Base-by-base conservation (phyloP, 2,888 invertebrate species). In the Meteorus colon region DNA sequence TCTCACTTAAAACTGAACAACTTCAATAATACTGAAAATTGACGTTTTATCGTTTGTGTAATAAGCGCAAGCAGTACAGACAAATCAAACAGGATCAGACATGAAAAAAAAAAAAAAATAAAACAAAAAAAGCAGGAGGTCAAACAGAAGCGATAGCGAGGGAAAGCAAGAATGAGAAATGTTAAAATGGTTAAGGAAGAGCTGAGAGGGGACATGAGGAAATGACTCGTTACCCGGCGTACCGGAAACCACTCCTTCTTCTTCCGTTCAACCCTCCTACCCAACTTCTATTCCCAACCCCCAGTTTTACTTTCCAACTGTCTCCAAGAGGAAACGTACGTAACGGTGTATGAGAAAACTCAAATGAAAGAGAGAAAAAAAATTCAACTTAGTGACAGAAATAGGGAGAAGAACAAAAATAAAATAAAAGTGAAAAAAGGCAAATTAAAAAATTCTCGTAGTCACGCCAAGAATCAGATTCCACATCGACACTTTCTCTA, bases 151-250 rank as follows among this genome's bases (percentile, higher is more conserved):
- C 62, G 12, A 55, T n/a, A 55, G 55, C n/a, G 6, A 55, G 19
- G 4, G 19, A 55, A 19, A 19, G n/a, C 4, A 19, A 55, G 4
- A 55, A 19, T 19, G 19, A 19, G n/a, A 24, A 10, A 55, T 19
- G 10, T 5, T 19, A 8, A 55, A 19, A 19, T 19, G 55, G 4
- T 19, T 6, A 8, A 24, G n/a, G 55, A n/a, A 55, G 69, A 66
- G 77, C 67, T 70, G 76, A 62, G 62, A 74, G 73, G 79, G 76
- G 60, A 63, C 14, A 79, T 77, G 80, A 81, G 86, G 87, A 87
- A 87, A 86, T 87, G 86, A 87, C 85, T 87, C 87, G 86, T 87
- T 87, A 86, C 82, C 82, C 81, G 80, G 82, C 82, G 84, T 82
- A 83, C 87, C 86, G 87, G 87, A 87, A 87, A 86, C 86, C 84